Evolutionary conservation across 2,888 invertebrate genomes (phyloP).

Genomic region (Merodon equestris): DNA sequence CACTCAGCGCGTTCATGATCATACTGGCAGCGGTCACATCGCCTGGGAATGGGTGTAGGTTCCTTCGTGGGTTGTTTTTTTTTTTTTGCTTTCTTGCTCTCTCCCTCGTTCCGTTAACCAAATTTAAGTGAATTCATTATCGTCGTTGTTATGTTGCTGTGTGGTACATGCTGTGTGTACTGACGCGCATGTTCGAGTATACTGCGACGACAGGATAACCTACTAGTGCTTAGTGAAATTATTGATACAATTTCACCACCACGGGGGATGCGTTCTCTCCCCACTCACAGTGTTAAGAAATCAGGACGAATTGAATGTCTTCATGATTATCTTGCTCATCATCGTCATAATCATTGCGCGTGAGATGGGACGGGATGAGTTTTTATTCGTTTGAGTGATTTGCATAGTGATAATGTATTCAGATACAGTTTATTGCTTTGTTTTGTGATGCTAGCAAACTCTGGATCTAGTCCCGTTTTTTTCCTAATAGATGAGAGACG

Average conservation of each 20-base stretch:
- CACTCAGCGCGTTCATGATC: constrained; percentile 6
- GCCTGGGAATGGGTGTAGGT: no score
- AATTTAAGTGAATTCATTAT: constrained; percentile 43
- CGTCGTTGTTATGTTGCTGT: constrained; percentile 15
- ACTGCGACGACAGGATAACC: constrained; percentile 19
- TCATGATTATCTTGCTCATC: constrained; percentile 26
- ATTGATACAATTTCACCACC: constrained; percentile 30
- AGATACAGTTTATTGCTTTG: constrained; percentile 34
- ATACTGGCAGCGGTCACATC: background rate
- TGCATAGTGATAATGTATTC: constrained; percentile 42
- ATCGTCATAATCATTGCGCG: constrained; percentile 13
- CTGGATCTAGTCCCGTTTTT: no score
- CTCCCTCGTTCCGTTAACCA: constrained; percentile 11
- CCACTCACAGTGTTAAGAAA: constrained; percentile 13
- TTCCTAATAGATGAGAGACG: no score
- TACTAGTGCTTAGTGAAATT: constrained; percentile 26
- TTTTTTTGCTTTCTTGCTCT: background rate
- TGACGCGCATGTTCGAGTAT: constrained; percentile 13
- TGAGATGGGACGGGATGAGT: constrained; percentile 12
- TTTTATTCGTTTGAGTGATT: constrained; percentile 29
- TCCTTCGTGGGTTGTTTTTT: constrained; percentile 1
- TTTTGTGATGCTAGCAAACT: constrained; percentile 29
- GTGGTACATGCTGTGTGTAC: constrained; percentile 3
- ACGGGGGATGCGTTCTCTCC: no score
- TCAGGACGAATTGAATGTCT: constrained; percentile 30